Percentiles rank a stretch among this genome's conserved stretches.
These are phyloP conservation scores for Agrenia bidenticulata DNA, from an alignment of 2,888 invertebrate species.

Conservation along the genomic window DNA sequence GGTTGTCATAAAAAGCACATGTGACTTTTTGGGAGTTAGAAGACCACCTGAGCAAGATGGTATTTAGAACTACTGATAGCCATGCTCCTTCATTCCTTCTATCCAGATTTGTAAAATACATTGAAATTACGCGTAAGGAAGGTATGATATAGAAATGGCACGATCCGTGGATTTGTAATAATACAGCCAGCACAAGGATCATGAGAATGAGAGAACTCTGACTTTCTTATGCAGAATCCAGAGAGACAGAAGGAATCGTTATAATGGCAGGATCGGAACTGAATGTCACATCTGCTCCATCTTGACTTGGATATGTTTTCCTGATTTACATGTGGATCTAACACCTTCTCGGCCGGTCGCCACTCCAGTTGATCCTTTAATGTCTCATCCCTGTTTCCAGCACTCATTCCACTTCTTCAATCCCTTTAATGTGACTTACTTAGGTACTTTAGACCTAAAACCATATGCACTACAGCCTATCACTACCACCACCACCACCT, in stretches of 20 bases:
- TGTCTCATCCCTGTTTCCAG: slow-evolving; percentile 31
- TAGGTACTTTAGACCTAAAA: slow-evolving; percentile 19
- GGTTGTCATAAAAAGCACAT: slow-evolving; percentile 39
- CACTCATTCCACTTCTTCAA: slow-evolving; percentile 1
- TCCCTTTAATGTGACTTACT: slow-evolving; percentile 31
- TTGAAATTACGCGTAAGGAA: slow-evolving; percentile 5
- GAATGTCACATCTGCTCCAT: slow-evolving; percentile 41
- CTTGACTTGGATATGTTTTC: slow-evolving; percentile 34
- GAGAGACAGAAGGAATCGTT: slow-evolving; percentile 15
- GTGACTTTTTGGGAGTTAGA: slow-evolving; percentile 19
- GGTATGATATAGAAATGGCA: slow-evolving; percentile 15
- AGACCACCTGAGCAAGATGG: not conserved
- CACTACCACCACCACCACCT: slow-evolving; percentile 26
- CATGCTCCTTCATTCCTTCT: no score
- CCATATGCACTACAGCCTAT: slow-evolving; percentile 21
- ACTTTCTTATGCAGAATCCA: slow-evolving; percentile 5
- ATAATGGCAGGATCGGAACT: slow-evolving; percentile 14
- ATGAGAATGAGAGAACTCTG: no score
- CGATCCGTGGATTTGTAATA: slow-evolving; percentile 38
- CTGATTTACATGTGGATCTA: slow-evolving; percentile 40
- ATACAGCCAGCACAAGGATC: no score
- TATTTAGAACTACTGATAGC: no score
- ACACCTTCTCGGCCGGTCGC: slow-evolving; percentile 31
- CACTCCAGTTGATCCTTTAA: slow-evolving; percentile 40
- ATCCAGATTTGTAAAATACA: not conserved